Percentiles rank a stretch among this genome's conserved stretches.
These are phyloP conservation scores for Trematomus bernacchii DNA, from an alignment of 2,797 vertebrate genomes.

Conservation along the genomic window DNA sequence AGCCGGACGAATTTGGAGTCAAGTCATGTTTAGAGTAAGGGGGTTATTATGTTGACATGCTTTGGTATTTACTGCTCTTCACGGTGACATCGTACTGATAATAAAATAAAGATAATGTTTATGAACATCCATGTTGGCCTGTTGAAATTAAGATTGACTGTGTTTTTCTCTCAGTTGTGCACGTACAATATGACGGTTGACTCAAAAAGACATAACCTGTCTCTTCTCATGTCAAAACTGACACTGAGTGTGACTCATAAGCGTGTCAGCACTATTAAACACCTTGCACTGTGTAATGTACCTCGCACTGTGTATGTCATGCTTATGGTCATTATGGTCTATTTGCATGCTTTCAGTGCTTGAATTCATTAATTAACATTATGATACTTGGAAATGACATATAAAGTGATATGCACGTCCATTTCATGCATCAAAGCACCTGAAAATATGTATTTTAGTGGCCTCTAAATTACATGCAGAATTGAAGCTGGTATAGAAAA, in stretches of 20 bases:
- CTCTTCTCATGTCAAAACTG: background rate
- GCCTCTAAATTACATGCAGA: constrained; percentile 29
- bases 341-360: constrained; percentile 13
- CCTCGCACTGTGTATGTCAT: background rate
- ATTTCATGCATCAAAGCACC: constrained; percentile 38
- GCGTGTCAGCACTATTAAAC: constrained; percentile 2
- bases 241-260: constrained; percentile 4
- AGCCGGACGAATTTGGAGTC: background rate
- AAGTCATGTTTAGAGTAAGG: background rate
- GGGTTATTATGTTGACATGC: background rate
- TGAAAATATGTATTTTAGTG: constrained; percentile 10
- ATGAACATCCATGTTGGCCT: constrained; percentile 7
- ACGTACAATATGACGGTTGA: background rate
- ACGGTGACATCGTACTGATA: background rate
- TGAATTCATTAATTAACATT: constrained; percentile 12
- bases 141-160: constrained; percentile 2
- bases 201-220: background rate
- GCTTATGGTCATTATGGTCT: constrained; percentile 8
- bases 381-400: constrained; percentile 20
- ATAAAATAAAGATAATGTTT: background rate
- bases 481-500: constrained; percentile 6
- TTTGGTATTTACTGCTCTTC: constrained; percentile 8
- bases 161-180: background rate
- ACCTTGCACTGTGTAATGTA: constrained; percentile 2
- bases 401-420: constrained; percentile 24